These are phyloP conservation scores for Astreopora myriophthalma DNA, from an alignment of 64 coral and sea anemone genomes.

Conservation along the genomic window DNA sequence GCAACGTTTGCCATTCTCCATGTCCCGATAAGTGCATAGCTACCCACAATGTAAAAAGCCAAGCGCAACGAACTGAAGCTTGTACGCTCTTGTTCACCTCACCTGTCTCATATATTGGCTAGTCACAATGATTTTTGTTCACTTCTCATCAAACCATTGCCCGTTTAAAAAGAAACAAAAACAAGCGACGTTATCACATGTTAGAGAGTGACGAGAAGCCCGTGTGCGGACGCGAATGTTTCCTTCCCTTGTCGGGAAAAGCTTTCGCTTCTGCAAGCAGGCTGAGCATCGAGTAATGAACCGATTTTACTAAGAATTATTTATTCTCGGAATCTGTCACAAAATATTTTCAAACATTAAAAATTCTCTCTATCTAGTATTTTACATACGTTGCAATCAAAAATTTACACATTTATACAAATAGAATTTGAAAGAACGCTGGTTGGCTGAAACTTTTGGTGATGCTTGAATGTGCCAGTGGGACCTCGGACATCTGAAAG, in stretches of 20 bases:
- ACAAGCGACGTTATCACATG: too few species aligned
- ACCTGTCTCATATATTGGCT: too few species aligned
- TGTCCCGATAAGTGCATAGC: too few species aligned
- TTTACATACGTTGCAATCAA: constrained; percentile 29
- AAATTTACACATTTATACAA: constrained; percentile 49
- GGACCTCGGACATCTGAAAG: background rate
- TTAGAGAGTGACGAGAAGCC: too few species aligned
- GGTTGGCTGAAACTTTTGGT: background rate
- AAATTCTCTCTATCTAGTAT: constrained; percentile 49
- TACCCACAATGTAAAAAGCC: too few species aligned
- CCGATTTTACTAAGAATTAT: constrained; percentile 3
- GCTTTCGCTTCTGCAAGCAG: background rate
- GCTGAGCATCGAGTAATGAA: background rate
- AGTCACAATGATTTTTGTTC: too few species aligned
- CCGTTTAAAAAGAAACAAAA: too few species aligned
- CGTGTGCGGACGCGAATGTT: too few species aligned
- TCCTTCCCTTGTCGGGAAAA: background rate
- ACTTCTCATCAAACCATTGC: too few species aligned
- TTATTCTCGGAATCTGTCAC: constrained; percentile 4
- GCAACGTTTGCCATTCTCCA: too few species aligned
- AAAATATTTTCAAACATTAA: constrained; percentile 41
- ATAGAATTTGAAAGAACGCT: background rate
- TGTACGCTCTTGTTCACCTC: too few species aligned
- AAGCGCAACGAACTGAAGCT: too few species aligned
- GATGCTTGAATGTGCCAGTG: background rate